Evolutionary conservation across 2,888 invertebrate genomes (phyloP), one percentile per base, ranked within the genome.

Genomic region (Synanthedon tipuliformis): DNA sequence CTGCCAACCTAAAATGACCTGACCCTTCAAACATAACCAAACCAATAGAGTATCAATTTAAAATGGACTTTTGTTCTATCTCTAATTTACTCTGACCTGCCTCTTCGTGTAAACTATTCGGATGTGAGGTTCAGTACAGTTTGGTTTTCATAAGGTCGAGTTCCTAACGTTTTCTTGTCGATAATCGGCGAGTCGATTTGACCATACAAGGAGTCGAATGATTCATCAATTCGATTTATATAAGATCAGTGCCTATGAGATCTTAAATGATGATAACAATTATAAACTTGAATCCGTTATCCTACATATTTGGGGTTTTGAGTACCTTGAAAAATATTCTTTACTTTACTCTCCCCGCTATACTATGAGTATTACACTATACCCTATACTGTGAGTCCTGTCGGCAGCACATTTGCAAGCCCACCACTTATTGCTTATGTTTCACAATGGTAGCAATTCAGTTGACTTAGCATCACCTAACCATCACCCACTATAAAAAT

Each of bases 181-280:
- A 63, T 63, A 67, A 65, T 23, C 41, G 48, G 48, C 58, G 59
- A 68, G 71, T 72, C 66, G 69, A 76, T 78, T 76, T 79, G 70
- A 65, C 79, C 79, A 73, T 66, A 78, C 60, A 75, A 63, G 77
- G 78, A 57, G 53, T 60, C 51, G 61, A 56, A 67, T 78, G 75
- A 77, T 57, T 77, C 78, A 78, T 70, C 59, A 59, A 55, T 57
- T 51, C 40, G 56, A 53, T 55, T 56, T 55, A 58, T 59, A 60
- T 58, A 52, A 59, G 57, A 57, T 56, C 60, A 56, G 53, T 61
- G 61, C 59, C 55, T 16, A 52, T 51, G 50, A 59, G 61, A 60
- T 64, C 63, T 49, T 49, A 49, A 18, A 15, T 16, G 18, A 49
- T 49, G 8, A n/a, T 45, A 45, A 34, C 34, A 34, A 34, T 34